A percentile compares a stretch with the other conserved stretches of the same genome.
phyloP scores from a whole-genome alignment of 2,888 invertebrate species.

The Troides oblongomaculatus region DNA sequence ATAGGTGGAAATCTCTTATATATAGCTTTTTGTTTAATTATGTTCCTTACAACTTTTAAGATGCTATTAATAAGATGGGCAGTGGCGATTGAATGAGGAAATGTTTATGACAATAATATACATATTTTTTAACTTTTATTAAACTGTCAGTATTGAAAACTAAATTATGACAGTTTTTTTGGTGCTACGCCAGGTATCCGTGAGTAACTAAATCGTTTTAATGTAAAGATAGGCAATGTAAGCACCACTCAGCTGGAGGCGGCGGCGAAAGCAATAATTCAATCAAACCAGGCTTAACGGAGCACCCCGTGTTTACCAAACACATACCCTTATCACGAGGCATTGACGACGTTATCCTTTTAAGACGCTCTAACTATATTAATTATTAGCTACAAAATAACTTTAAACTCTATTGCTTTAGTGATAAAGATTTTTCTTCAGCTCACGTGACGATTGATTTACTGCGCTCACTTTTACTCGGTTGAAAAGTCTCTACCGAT shows the following conservation, averaged over 20 bases:
- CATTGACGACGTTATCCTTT: constrained; percentile 49
- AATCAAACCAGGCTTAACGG: constrained; percentile 71
- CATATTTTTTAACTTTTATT: no score
- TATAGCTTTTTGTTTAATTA: no score
- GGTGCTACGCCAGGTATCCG: background rate
- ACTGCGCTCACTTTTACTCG: constrained; percentile 22
- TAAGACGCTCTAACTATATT: constrained; percentile 35
- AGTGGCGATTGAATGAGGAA: no score
- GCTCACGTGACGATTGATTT: constrained; percentile 10
- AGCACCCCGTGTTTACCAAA: constrained; percentile 68
- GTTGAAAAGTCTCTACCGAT: constrained; percentile 31
- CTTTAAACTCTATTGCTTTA: constrained; percentile 31
- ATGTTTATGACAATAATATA: no score
- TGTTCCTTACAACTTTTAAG: no score
- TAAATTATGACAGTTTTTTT: background rate
- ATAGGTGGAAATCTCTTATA: no score
- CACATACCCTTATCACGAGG: constrained; percentile 53
- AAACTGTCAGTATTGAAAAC: background rate
- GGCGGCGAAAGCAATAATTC: constrained; percentile 71
- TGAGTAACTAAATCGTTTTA: constrained; percentile 32
- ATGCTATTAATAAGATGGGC: no score
- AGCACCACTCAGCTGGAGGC: constrained; percentile 51
- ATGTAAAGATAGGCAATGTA: constrained; percentile 53
- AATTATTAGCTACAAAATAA: constrained; percentile 32
- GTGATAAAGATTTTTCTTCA: constrained; percentile 33